These are phyloP conservation scores for Eremobia ochroleuca DNA, from an alignment of 2,888 invertebrate genomes.

Conservation along the genomic window DNA sequence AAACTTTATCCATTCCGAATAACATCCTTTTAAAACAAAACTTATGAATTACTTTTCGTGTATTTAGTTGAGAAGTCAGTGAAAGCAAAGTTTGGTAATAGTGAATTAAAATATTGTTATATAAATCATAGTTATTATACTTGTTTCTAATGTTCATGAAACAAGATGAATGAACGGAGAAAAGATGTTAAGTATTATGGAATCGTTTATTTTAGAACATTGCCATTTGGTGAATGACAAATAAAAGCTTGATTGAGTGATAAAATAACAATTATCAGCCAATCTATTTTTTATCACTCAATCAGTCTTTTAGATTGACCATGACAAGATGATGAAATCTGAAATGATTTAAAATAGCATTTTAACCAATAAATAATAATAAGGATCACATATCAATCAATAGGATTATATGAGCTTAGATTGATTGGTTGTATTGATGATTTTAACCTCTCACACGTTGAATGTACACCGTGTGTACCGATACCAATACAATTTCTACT, in stretches of 20 bases:
- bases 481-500: too few species aligned
- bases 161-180: neutral
- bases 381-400: neutral
- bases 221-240: neutral
- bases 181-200: neutral
- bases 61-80: slow-evolving; percentile 32
- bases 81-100: slow-evolving; percentile 24
- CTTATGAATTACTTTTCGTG: slow-evolving; percentile 56
- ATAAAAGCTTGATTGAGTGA: neutral
- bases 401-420: neutral
- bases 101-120: slow-evolving; percentile 10
- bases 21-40: slow-evolving; percentile 58
- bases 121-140: neutral
- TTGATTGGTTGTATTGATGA: neutral
- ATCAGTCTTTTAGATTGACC: neutral
- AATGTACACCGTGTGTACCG: too few species aligned
- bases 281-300: neutral
- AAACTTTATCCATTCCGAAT: slow-evolving; percentile 63
- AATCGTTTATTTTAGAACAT: neutral
- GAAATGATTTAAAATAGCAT: neutral
- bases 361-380: slow-evolving; percentile 15
- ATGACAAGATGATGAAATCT: neutral
- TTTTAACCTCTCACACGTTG: too few species aligned
- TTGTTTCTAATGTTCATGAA: neutral
- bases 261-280: neutral